Percentiles rank a stretch among this genome's conserved stretches.
These are phyloP conservation scores for Hydropsyche tenuis DNA, from an alignment of 1,140 invertebrate genomes.

Conservation along the genomic window DNA sequence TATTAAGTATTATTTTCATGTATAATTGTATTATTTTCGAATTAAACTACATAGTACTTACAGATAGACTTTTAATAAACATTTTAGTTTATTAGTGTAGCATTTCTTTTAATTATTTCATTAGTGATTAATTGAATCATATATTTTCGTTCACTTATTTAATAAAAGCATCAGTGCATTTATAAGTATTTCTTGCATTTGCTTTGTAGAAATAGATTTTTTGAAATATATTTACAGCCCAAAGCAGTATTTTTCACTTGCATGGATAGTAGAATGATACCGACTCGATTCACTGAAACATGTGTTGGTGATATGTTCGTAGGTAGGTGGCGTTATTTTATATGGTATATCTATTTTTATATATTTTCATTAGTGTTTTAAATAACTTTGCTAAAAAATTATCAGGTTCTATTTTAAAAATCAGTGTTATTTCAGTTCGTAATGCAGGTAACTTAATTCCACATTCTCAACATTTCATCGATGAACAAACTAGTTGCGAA, in stretches of 20 bases:
- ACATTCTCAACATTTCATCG: slow-evolving; percentile 85
- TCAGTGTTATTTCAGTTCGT: slow-evolving; percentile 80
- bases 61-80: too few relatives aligned
- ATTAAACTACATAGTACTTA: too few relatives aligned
- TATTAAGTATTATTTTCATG: too few relatives aligned
- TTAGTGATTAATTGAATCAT: too few relatives aligned
- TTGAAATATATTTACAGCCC: slow-evolving; percentile 70
- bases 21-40: too few relatives aligned
- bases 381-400: too few relatives aligned
- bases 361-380: too few relatives aligned
- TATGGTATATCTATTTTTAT: too few relatives aligned
- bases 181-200: slow-evolving; percentile 1
- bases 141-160: too few relatives aligned
- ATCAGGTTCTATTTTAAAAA: too few relatives aligned
- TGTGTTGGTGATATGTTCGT: slow-evolving; percentile 98
- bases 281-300: slow-evolving; percentile 92
- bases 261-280: slow-evolving; percentile 96
- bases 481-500: slow-evolving; percentile 89
- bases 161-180: neutral
- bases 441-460: slow-evolving; percentile 95
- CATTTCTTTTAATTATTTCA: too few relatives aligned
- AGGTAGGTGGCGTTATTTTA: slow-evolving; percentile 67
- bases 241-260: slow-evolving; percentile 97
- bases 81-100: too few relatives aligned
- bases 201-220: slow-evolving; percentile 37